Evolutionary conservation across 2,888 invertebrate genomes (phyloP), one percentile per base, ranked within the genome.

Genomic region (Brenthis ino): DNA sequence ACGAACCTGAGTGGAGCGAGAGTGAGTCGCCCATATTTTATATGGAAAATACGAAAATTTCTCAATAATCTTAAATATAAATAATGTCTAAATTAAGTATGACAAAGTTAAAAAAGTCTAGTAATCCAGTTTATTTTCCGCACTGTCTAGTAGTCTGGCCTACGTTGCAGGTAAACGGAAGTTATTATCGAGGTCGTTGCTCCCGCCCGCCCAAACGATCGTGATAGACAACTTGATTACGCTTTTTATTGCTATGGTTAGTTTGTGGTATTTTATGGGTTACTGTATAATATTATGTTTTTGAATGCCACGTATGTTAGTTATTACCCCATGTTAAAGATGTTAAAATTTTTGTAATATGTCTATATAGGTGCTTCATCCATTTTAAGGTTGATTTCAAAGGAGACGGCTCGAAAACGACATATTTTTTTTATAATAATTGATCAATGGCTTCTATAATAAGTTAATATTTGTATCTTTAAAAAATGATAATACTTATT

Each of bases 141-240:
- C 69, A 66, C 63, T 69, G 64, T 67, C 57, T 66, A 68, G 43
- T 78, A 75, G 79, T 76, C 81, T 79, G 77, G 81, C 77, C 81
- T 82, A 82, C 82, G 82, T 82, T 81, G 82, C 87, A 86, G 89
- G 89, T 88, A 88, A 81, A 82, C 88, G 91, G 91, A 91, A 91
- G 89, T 91, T 91, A 91, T 89, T 91, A 91, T 84, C 82, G 84
- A 74, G 91, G 86, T 85, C 87, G 75, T 78, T 84, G 82, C 80
- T 79, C 79, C 81, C 87, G 86, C 88, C 88, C 88, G 86, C 88
- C 87, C 85, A 86, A 85, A 86, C 86, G 81, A 80, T 80, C 71
- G 68, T 72, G 71, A 73, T 72, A 69, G 72, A 75, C 76, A 75
- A 71, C 71, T 72, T 76, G 72, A 75, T 76, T 74, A 75, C 64